Evolutionary conservation across 30 jellyfish, hydroid and myxozoan species (phyloP).

Genomic region (Hydractinia symbiolongicarpus): DNA sequence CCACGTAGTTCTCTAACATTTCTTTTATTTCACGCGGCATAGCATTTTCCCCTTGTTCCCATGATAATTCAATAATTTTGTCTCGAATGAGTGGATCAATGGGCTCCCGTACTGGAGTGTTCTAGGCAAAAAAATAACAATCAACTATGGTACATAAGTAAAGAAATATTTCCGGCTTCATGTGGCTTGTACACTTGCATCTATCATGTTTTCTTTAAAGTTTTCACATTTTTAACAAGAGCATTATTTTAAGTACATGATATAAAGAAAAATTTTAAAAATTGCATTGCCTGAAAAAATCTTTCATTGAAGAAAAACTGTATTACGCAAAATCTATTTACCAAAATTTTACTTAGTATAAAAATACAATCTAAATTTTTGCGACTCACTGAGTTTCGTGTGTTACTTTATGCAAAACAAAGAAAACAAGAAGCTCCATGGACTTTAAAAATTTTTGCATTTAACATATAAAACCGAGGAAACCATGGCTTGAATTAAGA

Average conservation of each 20-base stretch:
- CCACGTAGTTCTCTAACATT: constrained; percentile 12
- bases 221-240: no score
- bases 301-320: not conserved
- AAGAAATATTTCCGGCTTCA: no score
- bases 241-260: no score
- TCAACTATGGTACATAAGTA: no score
- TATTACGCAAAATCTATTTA: not conserved
- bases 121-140: constrained; percentile 13
- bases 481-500: no score
- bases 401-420: no score
- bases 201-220: not conserved
- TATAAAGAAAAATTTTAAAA: no score
- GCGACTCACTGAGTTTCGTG: no score
- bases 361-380: not conserved
- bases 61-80: constrained; percentile 29
- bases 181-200: no score
- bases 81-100: constrained; percentile 32
- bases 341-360: not conserved
- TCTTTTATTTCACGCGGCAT: constrained; percentile 12
- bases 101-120: constrained; percentile 35
- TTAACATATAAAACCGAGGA: no score
- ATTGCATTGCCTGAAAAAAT: not conserved
- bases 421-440: no score
- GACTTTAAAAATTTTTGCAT: no score
- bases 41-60: constrained; percentile 24